Conservation (phyloP, 2,888 invertebrate species). For the Neocrepidodera transversa region DNA sequence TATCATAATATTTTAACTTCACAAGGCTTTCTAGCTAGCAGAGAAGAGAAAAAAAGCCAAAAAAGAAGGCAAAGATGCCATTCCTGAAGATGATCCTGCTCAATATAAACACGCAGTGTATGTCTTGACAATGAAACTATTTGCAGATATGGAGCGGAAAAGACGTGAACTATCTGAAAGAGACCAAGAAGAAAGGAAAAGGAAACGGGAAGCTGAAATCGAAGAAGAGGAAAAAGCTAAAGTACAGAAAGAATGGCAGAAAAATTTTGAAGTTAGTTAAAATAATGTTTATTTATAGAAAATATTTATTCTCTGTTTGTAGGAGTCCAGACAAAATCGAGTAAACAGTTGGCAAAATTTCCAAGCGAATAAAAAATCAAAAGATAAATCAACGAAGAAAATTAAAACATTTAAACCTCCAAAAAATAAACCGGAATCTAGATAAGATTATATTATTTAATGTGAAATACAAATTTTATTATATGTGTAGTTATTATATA, state of each 20-base stretch:
- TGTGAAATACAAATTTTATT: slow-evolving; percentile 6
- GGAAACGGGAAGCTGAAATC: slow-evolving; percentile 92
- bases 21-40: slow-evolving; percentile 69
- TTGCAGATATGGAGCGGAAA: slow-evolving; percentile 95
- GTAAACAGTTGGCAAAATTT: slow-evolving; percentile 94
- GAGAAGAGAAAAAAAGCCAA: slow-evolving; percentile 94
- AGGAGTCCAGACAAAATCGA: slow-evolving; percentile 89
- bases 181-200: slow-evolving; percentile 91
- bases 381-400: slow-evolving; percentile 80
- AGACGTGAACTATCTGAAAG: slow-evolving; percentile 85
- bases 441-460: slow-evolving; percentile 65
- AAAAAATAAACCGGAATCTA: slow-evolving; percentile 91
- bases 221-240: slow-evolving; percentile 91
- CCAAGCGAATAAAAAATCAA: slow-evolving; percentile 74
- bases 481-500: slow-evolving; percentile 19
- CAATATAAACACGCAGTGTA: slow-evolving; percentile 93
- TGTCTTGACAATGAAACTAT: slow-evolving; percentile 97
- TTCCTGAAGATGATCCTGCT: slow-evolving; percentile 87
- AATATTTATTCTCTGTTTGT: slow-evolving; percentile 33
- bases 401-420: slow-evolving; percentile 88
- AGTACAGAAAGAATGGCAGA: slow-evolving; percentile 95
- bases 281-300: neutral
- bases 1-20: neutral
- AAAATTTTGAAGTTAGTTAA: slow-evolving; percentile 88
- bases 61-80: slow-evolving; percentile 85